Conservation (phyloP, 2,113 vertebrate genomes). For the Ochotona curzoniae region DNA sequence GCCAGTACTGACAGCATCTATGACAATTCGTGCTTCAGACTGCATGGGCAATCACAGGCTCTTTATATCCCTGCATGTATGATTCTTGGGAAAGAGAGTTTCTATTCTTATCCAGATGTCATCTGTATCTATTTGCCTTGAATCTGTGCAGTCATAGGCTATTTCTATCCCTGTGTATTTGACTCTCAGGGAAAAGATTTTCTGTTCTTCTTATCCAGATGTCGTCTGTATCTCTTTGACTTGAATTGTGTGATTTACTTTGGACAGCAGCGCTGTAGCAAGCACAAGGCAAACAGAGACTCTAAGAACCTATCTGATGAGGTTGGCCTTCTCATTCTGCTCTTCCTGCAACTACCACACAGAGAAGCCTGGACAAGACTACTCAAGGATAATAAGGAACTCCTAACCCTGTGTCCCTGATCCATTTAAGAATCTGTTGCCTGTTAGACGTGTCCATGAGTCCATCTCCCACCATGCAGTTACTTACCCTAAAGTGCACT, state of each 20-base stretch:
- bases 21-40: rapidly evolving
- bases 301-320: rapidly evolving
- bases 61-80: no score
- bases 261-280: background rate
- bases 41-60: no score
- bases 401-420: no score
- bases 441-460: no score
- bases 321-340: background rate
- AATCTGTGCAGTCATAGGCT: rapidly evolving
- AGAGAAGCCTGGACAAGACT: background rate
- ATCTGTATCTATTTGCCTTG: background rate
- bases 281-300: no score
- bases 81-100: background rate
- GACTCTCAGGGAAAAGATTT: background rate
- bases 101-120: no score
- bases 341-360: background rate
- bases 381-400: no score
- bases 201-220: no score
- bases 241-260: background rate
- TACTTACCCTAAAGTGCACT: no score
- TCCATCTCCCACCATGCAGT: background rate
- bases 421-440: background rate
- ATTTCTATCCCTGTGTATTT: no score
- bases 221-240: background rate
- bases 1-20: rapidly evolving